Base-by-base conservation (phyloP, 2,113 vertebrate species). In the Odocoileus virginianus region DNA sequence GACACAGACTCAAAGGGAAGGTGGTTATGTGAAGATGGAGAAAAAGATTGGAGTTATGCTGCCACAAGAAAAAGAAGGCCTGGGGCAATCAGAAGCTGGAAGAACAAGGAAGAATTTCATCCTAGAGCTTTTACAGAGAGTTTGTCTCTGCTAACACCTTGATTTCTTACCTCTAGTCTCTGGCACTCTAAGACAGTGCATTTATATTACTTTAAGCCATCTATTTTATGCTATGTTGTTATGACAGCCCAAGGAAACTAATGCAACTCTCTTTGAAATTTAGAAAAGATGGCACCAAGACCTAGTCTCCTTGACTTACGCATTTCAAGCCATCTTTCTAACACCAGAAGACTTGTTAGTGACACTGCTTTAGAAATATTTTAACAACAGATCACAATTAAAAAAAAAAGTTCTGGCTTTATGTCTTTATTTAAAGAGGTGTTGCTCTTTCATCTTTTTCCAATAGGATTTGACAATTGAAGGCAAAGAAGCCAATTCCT, bases 311-410 rank as follows among this genome's bases (percentile, higher is more conserved):
- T 64, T 92, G 40, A 64, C 15, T 54, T 6, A 76, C 89, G 12
- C 2, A 82, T 93, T 82, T 91, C 19, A 85, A 96, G 25, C 21
- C 16, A 76, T 64, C 10, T 71, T 87, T 74, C 52, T 76, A 89
- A 40, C 50, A 64, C 30, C 17, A 6, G 3, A 71, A 74, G n/a
- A 43, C 25, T 57, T 74, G 25, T 14, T 28, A 27, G 2, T 54
- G 16, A 17, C 45, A 25, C 8, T n/a, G 4, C 52, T 91, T 94
- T 91, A 79, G n/a, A 94, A 92, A 7, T 52, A 78, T 0, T 4
- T 12, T 10, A 64, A 67, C 0, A 64, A 67, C 0, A 78, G 36
- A 14, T 81, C 43, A 64, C 16, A 40, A 58, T 28, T 21, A 71
- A 82, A 89, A 8, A 84, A 71, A 82, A 89, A 11, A 84, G 21